These are phyloP conservation scores for Coelopa pilipes DNA, from an alignment of 2,888 invertebrate species.

Conservation along the genomic window DNA sequence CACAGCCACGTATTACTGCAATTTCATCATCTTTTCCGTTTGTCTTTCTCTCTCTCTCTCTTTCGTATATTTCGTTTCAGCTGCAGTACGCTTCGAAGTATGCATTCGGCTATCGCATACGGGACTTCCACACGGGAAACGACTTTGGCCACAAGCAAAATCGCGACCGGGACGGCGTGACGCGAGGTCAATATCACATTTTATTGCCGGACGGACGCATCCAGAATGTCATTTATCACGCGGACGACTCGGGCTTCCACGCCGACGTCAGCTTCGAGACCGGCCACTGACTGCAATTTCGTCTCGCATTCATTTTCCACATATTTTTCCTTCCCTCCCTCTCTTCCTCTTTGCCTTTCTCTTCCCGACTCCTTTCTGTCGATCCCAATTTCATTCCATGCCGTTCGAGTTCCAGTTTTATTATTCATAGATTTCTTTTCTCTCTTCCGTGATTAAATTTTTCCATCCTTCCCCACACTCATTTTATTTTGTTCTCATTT, in stretches of 20 bases:
- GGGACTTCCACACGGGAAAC: slow-evolving; percentile 77
- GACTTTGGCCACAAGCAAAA: slow-evolving; percentile 82
- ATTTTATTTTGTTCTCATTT: neutral
- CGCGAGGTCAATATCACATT: slow-evolving; percentile 81
- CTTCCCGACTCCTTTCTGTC: neutral
- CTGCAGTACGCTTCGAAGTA: slow-evolving; percentile 73
- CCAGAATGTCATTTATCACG: slow-evolving; percentile 82
- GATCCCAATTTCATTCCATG: neutral
- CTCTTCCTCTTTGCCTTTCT: no score
- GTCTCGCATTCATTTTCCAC: neutral
- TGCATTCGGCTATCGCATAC: slow-evolving; percentile 78
- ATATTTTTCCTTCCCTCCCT: neutral
- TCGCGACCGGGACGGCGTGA: slow-evolving; percentile 74
- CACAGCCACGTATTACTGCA: no score
- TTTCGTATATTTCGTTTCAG: slow-evolving; percentile 62
- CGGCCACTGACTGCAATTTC: slow-evolving; percentile 48
- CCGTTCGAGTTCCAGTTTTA: neutral
- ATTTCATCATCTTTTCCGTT: no score
- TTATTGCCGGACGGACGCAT: slow-evolving; percentile 81
- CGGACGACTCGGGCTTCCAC: slow-evolving; percentile 80
- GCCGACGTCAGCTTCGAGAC: slow-evolving; percentile 78
- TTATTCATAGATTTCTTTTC: neutral
- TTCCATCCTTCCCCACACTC: neutral
- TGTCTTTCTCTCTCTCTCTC: slow-evolving; percentile 9
- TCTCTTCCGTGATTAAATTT: neutral